phyloP scores from a whole-genome alignment of 37 sponge, comb jelly and placozoan species.

The Beroe ovata region DNA sequence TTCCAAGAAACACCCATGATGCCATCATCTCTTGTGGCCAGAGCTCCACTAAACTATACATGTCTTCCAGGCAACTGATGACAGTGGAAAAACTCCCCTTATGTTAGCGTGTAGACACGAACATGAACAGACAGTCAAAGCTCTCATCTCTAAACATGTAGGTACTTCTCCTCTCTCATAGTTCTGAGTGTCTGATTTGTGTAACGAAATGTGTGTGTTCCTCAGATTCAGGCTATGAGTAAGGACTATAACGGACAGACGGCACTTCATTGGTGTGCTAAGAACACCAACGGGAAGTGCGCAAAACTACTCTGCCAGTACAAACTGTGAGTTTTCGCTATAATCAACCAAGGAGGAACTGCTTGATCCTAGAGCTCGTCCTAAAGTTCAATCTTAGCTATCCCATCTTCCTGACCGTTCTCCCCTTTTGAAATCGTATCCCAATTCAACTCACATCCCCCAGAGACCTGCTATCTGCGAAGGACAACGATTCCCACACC shows the following conservation, averaged over 20 bases:
- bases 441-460: background rate
- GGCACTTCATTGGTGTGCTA: constrained; percentile 63
- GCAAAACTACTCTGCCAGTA: constrained; percentile 31
- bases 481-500: constrained; percentile 61
- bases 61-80: constrained; percentile 46
- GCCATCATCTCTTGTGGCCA: no score
- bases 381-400: no score
- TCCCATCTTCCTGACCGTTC: no score
- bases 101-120: constrained; percentile 63
- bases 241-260: constrained; percentile 64
- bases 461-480: constrained; percentile 45
- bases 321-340: background rate
- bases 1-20: no score
- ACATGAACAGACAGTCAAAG: constrained; percentile 50
- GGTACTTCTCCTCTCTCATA: no score
- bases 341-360: no score
- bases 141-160: constrained; percentile 62
- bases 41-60: no score
- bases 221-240: constrained; percentile 14
- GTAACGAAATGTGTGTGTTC: no score
- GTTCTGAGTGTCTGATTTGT: no score
- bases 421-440: background rate
- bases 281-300: constrained; percentile 48
- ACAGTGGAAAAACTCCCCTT: constrained; percentile 49
- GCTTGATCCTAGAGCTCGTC: no score